Percentiles rank a stretch among this genome's conserved stretches.
phyloP scores from a whole-genome alignment of 2,888 invertebrate species.

The Polydrusus cervinus region DNA sequence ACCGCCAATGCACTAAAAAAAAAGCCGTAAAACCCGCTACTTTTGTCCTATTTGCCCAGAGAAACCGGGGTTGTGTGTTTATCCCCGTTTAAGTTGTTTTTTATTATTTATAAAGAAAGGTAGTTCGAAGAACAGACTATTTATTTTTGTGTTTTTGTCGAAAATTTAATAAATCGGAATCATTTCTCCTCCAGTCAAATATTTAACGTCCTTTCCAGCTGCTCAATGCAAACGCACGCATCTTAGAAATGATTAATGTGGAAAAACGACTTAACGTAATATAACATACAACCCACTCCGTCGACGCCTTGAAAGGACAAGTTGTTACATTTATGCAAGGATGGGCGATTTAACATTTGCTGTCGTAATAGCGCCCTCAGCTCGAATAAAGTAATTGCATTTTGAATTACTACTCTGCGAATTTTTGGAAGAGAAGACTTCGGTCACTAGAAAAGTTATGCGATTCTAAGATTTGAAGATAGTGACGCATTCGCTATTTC shows the following conservation, averaged over 20 bases:
- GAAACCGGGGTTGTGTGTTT: no score
- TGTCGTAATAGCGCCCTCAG: conserved; percentile 58
- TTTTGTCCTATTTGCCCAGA: no score
- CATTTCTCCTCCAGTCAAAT: conserved; percentile 27
- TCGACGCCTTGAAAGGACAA: conserved; percentile 60
- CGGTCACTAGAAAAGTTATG: no score
- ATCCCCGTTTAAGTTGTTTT: no score
- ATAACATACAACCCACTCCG: conserved; percentile 56
- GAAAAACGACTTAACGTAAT: conserved; percentile 57
- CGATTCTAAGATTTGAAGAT: no score
- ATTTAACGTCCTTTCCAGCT: conserved; percentile 29
- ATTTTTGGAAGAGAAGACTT: no score
- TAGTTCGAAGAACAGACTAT: no score
- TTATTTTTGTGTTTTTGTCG: no score
- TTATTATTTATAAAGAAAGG: no score
- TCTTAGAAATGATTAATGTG: conserved; percentile 57
- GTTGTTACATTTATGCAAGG: conserved; percentile 59
- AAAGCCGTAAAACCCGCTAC: no score
- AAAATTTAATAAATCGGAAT: conserved; percentile 33
- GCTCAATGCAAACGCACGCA: conserved; percentile 45
- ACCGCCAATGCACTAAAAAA: no score
- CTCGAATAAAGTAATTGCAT: conserved; percentile 60
- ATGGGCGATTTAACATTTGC: conserved; percentile 58
- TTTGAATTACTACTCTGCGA: neutral
- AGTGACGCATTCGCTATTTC: no score